Evolutionary conservation across 2,113 vertebrate genomes (phyloP).

Genomic region (Ctenodactylus gundi): DNA sequence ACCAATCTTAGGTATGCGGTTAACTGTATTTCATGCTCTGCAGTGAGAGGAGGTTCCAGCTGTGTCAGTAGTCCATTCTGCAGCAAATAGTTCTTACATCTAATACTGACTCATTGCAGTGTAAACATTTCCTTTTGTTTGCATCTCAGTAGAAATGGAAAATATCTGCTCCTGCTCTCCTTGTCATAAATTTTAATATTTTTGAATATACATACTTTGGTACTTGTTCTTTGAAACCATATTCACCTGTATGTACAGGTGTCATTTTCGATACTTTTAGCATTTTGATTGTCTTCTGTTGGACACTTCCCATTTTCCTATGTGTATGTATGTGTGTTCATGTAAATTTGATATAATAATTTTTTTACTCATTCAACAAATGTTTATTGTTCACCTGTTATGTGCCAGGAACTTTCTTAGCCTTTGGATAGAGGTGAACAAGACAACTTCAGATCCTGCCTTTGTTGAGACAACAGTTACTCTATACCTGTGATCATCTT

Average conservation of each 20-base stretch:
- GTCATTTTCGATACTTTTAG: constrained; percentile 45
- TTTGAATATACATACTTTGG: constrained; percentile 61
- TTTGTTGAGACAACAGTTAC: constrained; percentile 44
- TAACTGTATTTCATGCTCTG: background rate
- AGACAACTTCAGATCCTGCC: background rate
- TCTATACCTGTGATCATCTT: background rate
- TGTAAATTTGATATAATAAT: constrained; percentile 56
- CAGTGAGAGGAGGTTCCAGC: background rate
- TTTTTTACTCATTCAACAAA: constrained; percentile 59
- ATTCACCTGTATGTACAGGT: constrained; percentile 34
- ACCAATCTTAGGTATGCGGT: constrained; percentile 1
- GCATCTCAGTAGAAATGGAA: constrained; percentile 53
- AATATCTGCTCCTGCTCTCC: constrained; percentile 29
- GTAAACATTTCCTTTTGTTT: constrained; percentile 41
- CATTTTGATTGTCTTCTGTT: constrained; percentile 60
- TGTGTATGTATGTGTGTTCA: constrained; percentile 45
- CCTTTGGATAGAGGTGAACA: constrained; percentile 51
- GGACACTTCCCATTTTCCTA: constrained; percentile 31
- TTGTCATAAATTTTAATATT: constrained; percentile 61
- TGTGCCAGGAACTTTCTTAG: constrained; percentile 53
- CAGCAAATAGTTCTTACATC: background rate
- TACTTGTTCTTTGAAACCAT: constrained; percentile 68
- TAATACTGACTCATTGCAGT: constrained; percentile 27
- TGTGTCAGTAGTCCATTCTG: background rate
- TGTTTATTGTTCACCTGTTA: constrained; percentile 68